Conservation (phyloP, 2,888 invertebrate species). For the Agrotis clavis region DNA sequence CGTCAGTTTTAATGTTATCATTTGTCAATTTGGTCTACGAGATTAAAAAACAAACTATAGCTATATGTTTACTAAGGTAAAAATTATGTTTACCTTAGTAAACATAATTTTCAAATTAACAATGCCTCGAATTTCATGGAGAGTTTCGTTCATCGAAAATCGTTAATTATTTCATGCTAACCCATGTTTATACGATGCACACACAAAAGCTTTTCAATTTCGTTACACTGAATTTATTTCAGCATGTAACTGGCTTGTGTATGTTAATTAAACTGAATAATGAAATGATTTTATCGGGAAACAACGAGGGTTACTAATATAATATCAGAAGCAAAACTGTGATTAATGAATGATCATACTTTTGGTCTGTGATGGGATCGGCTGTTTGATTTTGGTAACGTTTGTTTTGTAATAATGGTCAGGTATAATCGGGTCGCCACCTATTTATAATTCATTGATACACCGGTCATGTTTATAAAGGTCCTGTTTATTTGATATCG, state of each 20-base stretch:
- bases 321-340: constrained; percentile 46
- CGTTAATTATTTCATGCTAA: constrained; percentile 57
- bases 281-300: constrained; percentile 72
- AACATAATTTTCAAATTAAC: constrained; percentile 4
- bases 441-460: no score
- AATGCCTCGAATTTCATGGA: constrained; percentile 16
- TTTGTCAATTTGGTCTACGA: no score
- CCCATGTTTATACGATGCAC: constrained; percentile 40
- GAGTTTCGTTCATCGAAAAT: constrained; percentile 27
- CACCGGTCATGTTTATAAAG: no score
- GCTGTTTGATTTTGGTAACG: constrained; percentile 8
- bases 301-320: constrained; percentile 67
- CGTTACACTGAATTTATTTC: constrained; percentile 60
- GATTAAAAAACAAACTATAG: no score
- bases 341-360: constrained; percentile 37
- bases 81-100: no score
- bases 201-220: constrained; percentile 67
- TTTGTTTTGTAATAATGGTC: constrained; percentile 1
- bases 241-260: constrained; percentile 57
- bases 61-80: no score
- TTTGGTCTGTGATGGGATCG: constrained; percentile 18
- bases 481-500: no score
- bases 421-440: background rate
- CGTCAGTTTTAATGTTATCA: no score
- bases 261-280: constrained; percentile 75